Evolutionary conservation across 2,113 vertebrate genomes (phyloP), one percentile per base, ranked within the genome.

Genomic region (Spheniscus mendiculus): DNA sequence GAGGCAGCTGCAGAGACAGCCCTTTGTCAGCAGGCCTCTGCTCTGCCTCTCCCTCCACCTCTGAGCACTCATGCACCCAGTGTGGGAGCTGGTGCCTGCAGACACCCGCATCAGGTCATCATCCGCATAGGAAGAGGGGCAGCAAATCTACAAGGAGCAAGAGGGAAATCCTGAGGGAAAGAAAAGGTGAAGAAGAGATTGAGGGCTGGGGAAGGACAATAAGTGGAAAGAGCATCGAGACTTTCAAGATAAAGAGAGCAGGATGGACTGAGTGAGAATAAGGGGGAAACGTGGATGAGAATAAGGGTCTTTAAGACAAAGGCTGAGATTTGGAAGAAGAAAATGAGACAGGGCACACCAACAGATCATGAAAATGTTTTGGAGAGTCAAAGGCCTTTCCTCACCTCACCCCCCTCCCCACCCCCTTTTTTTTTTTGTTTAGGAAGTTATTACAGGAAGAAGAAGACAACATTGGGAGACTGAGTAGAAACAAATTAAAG

Each of bases 401-500:
- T 67, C 29, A 49, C 11, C 4, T 5, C 5, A 13, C 1, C 3
- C 8, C 49, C 23, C 12, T 5, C 9, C 5, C 42, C 42, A n/a
- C 17, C 2, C 0, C 0, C 0, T 18, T 44, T 55, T 34, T 47
- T 36, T 32, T n/a, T 49, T 50, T 30, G 3, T 61, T 42, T 42
- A 38, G 13, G 13, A 52, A 59, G 7, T 67, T 45, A 16, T 30
- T 85, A 40, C 10, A 32, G 25, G 8, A 82, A 5, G 17, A 56
- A 87, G 79, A 87, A 30, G 2, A 23, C 7, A 70, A 30, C 1
- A 5, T 18, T n/a, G 7, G 11, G 7, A 77, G 27, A 40, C 5
- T 14, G 7, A 65, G 12, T 21, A 32, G 26, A 12, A 81, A 10
- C 3, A 77, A 83, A 53, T 13, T 40, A 56, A 65, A 63, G 3